Percentiles rank a stretch among this genome's conserved stretches.
Evolutionary conservation across 2,888 invertebrate species (phyloP).

Genomic region (Sarcophaga carnaria): DNA sequence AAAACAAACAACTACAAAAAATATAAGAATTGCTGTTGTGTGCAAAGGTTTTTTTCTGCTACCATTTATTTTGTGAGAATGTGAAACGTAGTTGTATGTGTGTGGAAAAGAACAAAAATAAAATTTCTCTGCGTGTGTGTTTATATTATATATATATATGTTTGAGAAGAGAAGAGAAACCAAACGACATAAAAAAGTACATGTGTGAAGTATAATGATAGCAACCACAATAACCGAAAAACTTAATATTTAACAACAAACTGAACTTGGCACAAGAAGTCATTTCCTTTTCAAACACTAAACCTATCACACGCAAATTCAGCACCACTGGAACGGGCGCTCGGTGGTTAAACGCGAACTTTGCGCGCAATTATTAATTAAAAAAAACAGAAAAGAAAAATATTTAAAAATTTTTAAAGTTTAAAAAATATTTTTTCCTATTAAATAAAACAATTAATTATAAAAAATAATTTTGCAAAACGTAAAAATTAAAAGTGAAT

Average conservation of each 20-base stretch:
- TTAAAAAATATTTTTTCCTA: neutral
- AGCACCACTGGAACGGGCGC: slow-evolving; percentile 11
- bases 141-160: neutral
- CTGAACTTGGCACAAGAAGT: slow-evolving; percentile 39
- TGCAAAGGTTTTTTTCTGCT: slow-evolving; percentile 14
- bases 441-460: neutral
- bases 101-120: slow-evolving; percentile 6
- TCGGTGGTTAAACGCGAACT: slow-evolving; percentile 14
- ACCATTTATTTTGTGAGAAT: slow-evolving; percentile 1
- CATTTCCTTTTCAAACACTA: slow-evolving; percentile 59
- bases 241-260: slow-evolving; percentile 41
- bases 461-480: slow-evolving; percentile 5
- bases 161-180: neutral
- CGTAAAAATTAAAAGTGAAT: neutral
- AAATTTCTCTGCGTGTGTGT: neutral
- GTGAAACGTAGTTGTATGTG: neutral
- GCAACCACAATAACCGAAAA: slow-evolving; percentile 17
- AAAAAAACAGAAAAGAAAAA: neutral
- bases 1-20: slow-evolving; percentile 15
- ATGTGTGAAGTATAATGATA: slow-evolving; percentile 33
- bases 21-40: slow-evolving; percentile 15
- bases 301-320: slow-evolving; percentile 40
- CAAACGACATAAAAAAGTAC: slow-evolving; percentile 2
- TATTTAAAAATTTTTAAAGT: neutral
- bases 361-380: neutral